Percentiles rank a stretch among this genome's conserved stretches.
Conservation (phyloP, 2,797 vertebrate genomes). For the Picus viridis region DNA sequence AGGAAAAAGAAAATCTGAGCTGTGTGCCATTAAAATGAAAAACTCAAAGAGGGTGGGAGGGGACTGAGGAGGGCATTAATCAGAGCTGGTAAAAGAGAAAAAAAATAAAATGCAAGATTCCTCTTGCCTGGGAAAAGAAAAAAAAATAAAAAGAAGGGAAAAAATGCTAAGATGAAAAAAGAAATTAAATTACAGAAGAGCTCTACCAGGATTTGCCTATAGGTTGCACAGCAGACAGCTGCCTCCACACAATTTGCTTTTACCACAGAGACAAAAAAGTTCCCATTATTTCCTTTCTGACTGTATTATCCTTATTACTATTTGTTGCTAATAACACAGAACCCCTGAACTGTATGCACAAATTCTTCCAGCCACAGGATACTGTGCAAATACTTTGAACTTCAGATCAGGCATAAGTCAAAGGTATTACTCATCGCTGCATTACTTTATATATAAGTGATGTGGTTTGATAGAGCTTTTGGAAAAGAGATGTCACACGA, state of each 20-base stretch:
- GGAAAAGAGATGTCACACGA: not conserved
- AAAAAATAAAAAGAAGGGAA: not conserved
- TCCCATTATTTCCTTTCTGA: not conserved
- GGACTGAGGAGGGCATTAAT: slow-evolving; percentile 21
- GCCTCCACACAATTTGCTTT: not conserved
- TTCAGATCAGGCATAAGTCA: not conserved
- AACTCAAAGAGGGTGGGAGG: slow-evolving; percentile 10
- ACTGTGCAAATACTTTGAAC: not conserved
- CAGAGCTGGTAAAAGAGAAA: not conserved
- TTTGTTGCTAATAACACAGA: not conserved
- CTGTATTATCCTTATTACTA: not conserved
- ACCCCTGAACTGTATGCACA: not conserved
- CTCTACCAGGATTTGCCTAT: not conserved
- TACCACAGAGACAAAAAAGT: not conserved
- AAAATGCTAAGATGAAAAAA: not conserved
- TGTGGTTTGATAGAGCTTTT: not conserved
- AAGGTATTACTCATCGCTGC: not conserved
- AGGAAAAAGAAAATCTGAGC: slow-evolving; percentile 59
- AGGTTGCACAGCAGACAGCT: not conserved
- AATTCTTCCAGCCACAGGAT: not conserved
- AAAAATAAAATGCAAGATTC: not conserved
- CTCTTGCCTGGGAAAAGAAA: not conserved
- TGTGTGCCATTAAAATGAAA: slow-evolving; percentile 57
- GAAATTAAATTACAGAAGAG: not conserved
- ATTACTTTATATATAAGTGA: not conserved